Evolutionary conservation across 2,797 vertebrate species (phyloP).

Genomic region (Myripristis murdjan): DNA sequence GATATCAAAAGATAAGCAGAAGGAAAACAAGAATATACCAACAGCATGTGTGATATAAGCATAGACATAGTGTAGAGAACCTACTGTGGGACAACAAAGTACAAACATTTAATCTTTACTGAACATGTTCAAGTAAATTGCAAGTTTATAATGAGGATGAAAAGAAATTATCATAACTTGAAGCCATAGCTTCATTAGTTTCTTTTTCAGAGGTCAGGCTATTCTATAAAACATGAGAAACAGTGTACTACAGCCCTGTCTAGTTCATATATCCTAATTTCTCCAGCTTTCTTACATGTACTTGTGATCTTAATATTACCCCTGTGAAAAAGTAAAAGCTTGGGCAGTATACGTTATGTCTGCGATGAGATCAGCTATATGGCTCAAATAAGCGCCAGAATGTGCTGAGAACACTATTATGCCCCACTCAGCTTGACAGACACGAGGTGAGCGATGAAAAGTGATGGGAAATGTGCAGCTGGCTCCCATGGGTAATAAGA

Average conservation of each 20-base stretch:
- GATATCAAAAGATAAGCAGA: too few relatives aligned
- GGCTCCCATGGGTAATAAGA: slow-evolving; percentile 16
- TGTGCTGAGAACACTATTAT: slow-evolving; percentile 2
- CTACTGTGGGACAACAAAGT: too few relatives aligned
- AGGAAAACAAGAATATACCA: too few relatives aligned
- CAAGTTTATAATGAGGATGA: too few relatives aligned
- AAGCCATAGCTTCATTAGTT: too few relatives aligned
- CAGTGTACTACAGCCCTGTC: background rate
- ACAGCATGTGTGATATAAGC: too few relatives aligned
- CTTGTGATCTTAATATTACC: background rate
- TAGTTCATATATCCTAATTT: background rate
- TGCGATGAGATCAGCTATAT: background rate
- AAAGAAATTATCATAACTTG: too few relatives aligned
- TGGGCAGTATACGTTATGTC: background rate
- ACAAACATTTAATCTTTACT: too few relatives aligned
- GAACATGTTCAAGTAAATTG: too few relatives aligned
- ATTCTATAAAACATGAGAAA: background rate
- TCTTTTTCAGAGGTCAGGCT: too few relatives aligned
- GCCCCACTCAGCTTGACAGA: slow-evolving; percentile 5
- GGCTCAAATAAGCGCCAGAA: background rate
- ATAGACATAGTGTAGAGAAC: too few relatives aligned
- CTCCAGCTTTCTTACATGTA: background rate
- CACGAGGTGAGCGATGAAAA: background rate
- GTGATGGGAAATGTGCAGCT: background rate
- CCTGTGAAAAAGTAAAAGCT: background rate